Percentiles rank a stretch among this genome's conserved stretches.
Conservation (phyloP, 1,140 invertebrate genomes). For the Vanessa atalanta region DNA sequence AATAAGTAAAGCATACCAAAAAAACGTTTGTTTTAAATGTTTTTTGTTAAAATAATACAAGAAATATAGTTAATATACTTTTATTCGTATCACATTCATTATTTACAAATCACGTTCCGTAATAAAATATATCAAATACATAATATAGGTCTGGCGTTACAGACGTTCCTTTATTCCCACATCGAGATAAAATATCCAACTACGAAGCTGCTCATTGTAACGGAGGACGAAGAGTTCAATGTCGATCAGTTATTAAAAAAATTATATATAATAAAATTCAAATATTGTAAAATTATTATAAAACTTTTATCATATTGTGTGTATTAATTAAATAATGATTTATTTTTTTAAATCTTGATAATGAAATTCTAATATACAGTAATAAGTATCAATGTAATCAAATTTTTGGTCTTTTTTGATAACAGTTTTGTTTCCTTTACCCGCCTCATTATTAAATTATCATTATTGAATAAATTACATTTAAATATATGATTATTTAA, state of each 20-base stretch:
- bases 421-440: constrained; percentile 19
- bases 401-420: constrained; percentile 32
- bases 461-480: neutral
- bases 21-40: neutral
- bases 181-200: neutral
- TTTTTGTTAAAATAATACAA: constrained; percentile 20
- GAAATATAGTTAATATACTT: constrained; percentile 48
- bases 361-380: constrained; percentile 38
- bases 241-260: neutral
- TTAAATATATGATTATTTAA: constrained; percentile 2
- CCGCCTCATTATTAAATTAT: neutral
- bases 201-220: neutral
- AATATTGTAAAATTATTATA: constrained; percentile 7
- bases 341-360: constrained; percentile 10
- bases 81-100: constrained; percentile 73
- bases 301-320: constrained; percentile 1
- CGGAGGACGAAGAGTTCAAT: neutral
- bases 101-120: constrained; percentile 72
- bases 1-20: neutral
- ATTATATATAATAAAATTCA: constrained; percentile 7
- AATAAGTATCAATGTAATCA: constrained; percentile 13
- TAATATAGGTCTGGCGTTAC: constrained; percentile 2
- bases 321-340: neutral
- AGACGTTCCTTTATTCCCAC: neutral
- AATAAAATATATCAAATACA: constrained; percentile 71